Percentiles rank a stretch among this genome's conserved stretches.
These are phyloP conservation scores for Schrankia costaestrigalis DNA, from an alignment of 2,888 invertebrate species.

Conservation along the genomic window DNA sequence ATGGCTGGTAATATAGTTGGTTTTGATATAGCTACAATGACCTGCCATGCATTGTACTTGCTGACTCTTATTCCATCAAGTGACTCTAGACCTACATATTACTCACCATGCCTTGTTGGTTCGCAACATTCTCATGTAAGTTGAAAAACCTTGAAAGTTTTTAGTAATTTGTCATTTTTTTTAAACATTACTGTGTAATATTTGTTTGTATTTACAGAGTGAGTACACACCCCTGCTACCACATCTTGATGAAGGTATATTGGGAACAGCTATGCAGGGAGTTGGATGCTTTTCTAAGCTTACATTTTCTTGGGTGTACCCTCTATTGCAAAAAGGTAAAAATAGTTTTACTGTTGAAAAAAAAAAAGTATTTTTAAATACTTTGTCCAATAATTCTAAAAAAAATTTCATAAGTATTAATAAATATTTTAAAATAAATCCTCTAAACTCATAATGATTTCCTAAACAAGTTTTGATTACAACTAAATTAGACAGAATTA, in stretches of 20 bases:
- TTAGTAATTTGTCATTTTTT: constrained; percentile 4
- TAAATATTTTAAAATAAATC: too few relatives aligned
- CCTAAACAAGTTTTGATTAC: too few relatives aligned
- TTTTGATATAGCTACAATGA: constrained; percentile 82
- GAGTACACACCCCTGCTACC: constrained; percentile 84
- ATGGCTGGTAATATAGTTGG: constrained; percentile 72
- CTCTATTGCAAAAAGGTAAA: constrained; percentile 89
- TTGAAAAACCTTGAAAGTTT: constrained; percentile 17
- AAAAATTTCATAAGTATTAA: too few relatives aligned
- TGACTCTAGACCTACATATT: constrained; percentile 70
- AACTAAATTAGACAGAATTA: too few relatives aligned
- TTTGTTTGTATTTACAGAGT: constrained; percentile 59
- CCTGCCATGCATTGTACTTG: constrained; percentile 85
- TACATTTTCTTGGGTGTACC: constrained; percentile 93
- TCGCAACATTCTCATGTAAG: constrained; percentile 78
- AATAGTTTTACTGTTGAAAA: too few relatives aligned
- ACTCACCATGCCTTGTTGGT: constrained; percentile 70
- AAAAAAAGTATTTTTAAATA: not conserved
- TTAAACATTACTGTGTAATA: not conserved
- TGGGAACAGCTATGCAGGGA: constrained; percentile 92
- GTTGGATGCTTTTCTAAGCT: constrained; percentile 85
- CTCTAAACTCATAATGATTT: too few relatives aligned
- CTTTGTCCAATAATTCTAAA: too few relatives aligned
- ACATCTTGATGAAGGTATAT: constrained; percentile 84
- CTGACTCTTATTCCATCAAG: constrained; percentile 85